Base-by-base conservation (phyloP, 2,797 vertebrate genomes). In the Phalloptychus januarius region DNA sequence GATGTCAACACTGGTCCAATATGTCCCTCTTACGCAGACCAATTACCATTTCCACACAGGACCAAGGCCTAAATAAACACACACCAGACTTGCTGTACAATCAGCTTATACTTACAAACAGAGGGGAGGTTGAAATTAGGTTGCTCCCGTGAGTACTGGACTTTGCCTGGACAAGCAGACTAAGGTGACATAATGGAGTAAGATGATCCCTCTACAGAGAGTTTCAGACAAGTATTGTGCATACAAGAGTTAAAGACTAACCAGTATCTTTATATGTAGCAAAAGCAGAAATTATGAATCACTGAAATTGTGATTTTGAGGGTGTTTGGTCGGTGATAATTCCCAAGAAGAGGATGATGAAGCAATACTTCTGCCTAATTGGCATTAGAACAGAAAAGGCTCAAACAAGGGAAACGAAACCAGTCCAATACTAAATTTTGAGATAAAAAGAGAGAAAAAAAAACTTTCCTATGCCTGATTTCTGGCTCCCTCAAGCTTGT, bases 101-200 rank as follows among this genome's bases (percentile, higher is more conserved):
- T 93, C 91, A 91, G 78, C 82, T 84, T 87, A 79, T 76, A 92
- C 93, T 87, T 93, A 91, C 90, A 94, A 94, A 94, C 90, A 91
- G 84, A n/a, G 71, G 79, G 65, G 42, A 75, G 38, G 88, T 85
- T 90, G 89, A 91, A 94, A 93, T 91, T 72, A 86, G 86, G 78
- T 79, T 76, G 11, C 71, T 92, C 90, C 87, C 86, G 23, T 71
- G 88, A 90, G 91, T 20, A 28, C 77, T 11, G 45, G 67, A 73
- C 84, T 86, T 80, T 78, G 76, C 85, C 85, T 80, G 82, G 88
- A 88, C 81, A 78, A 82, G 82, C 76, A 69, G 78, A 77, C 87
- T 70, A 83, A 79, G 77, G 89, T 92, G 91, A 92, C 88, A 92
- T 89, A 93, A 94, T 91, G 87, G 86, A 91, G 90, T 83, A 86